Percentiles rank a stretch among this genome's conserved stretches.
Evolutionary conservation across 2,113 vertebrate genomes (phyloP).

Genomic region (Bostrychus sinensis): DNA sequence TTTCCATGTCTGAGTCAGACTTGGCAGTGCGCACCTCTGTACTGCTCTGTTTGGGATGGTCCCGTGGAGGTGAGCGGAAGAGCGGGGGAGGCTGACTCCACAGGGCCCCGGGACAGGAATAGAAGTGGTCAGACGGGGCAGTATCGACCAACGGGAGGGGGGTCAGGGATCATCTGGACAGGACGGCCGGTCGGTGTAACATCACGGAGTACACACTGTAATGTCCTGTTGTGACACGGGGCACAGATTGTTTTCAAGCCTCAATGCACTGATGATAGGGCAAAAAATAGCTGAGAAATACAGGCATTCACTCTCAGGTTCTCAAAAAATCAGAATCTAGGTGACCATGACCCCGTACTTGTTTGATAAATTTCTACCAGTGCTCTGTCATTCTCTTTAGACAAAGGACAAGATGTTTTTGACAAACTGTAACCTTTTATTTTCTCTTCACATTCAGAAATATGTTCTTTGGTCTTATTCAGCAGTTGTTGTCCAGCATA

Average conservation of each 20-base stretch:
- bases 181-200: constrained; percentile 20
- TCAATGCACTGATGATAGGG: neutral
- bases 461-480: too few relatives aligned
- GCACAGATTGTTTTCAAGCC: constrained; percentile 4
- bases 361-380: too few relatives aligned
- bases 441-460: too few relatives aligned
- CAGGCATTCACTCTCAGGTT: neutral
- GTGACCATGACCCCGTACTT: too few relatives aligned
- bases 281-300: neutral
- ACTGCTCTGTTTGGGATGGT: constrained; percentile 34
- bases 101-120: constrained; percentile 61
- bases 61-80: constrained; percentile 50
- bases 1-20: constrained; percentile 47
- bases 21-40: constrained; percentile 34
- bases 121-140: constrained; percentile 65
- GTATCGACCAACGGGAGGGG: constrained; percentile 66
- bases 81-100: constrained; percentile 54
- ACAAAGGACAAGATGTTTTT: too few relatives aligned
- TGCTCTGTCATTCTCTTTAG: too few relatives aligned
- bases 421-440: too few relatives aligned
- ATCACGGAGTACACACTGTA: constrained; percentile 28
- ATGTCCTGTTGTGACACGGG: neutral
- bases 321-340: too few relatives aligned
- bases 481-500: too few relatives aligned
- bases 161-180: constrained; percentile 36